Base-by-base conservation (phyloP, 2,113 vertebrate genomes). In the Nothoprocta pentlandii region DNA sequence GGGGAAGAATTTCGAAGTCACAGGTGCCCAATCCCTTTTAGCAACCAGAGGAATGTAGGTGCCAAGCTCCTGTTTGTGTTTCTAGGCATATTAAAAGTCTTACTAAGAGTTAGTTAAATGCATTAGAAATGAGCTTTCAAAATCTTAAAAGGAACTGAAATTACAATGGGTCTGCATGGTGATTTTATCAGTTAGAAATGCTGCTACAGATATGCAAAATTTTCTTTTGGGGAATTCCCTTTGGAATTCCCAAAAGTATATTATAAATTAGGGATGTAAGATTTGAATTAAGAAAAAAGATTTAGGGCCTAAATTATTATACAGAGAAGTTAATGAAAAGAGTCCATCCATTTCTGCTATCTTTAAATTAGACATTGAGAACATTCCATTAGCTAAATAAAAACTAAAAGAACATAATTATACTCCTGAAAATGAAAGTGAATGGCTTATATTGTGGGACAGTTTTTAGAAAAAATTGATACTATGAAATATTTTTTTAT, bases 1-100 rank as follows among this genome's bases (percentile, higher is more conserved):
- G 68, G 84, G 36, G 32, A 12, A 95, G 51, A 82, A 70, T 93
- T 95, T 95, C 86, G 94, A 94, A 96, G 81, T 13, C 89, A 82
- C 91, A 93, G 79, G 93, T 94, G 89, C 68, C 61, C 12, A 1
- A 41, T 90, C 28, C 12, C 73, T 85, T 19, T 77, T 93, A 92
- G n/a, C 68, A 92, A 51, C 91, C 68, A 85, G 34, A 71, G 82
- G 82, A 94, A 95, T 75, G 82, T 83, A 74, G 68, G 51, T 77
- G 51, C 16, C 56, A 78, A 76, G 82, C 76, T 96, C 61, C 89
- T 56, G 66, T 90, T 81, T 56, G 28, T 83, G 80, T 71, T 93
- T 16, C 16, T 49, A 90, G n/a, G 74, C 58, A 39, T 30, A 88
- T 69, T 25, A 86, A 56, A 94, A 80, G 28, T 19, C 39, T 56